Conservation (phyloP, 2,797 vertebrate species). For the Malacoctenus gilli region DNA sequence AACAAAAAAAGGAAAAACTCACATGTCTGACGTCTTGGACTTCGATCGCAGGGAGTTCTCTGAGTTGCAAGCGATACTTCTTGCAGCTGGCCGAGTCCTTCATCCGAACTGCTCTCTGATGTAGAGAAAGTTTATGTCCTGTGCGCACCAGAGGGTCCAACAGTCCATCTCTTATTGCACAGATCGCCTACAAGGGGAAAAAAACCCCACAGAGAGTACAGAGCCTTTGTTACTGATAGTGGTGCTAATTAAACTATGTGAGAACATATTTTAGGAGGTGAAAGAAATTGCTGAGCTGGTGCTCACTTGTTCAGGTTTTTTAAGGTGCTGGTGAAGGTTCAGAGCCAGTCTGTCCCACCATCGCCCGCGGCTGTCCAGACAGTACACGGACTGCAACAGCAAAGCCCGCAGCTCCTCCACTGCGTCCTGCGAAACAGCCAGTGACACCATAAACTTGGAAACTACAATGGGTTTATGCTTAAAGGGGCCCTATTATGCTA, state of each 20-base stretch:
- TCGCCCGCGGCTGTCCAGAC: conserved; percentile 90
- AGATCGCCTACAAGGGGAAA: conserved; percentile 78
- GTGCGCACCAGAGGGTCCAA: conserved; percentile 89
- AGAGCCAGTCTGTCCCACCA: conserved; percentile 98
- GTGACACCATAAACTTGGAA: too few species aligned
- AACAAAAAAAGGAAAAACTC: conserved; percentile 49
- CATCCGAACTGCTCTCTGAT: conserved; percentile 90
- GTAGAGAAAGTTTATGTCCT: conserved; percentile 89
- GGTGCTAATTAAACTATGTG: background rate
- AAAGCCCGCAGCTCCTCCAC: conserved; percentile 86
- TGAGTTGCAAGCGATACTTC: conserved; percentile 78
- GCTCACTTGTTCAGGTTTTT: conserved; percentile 84
- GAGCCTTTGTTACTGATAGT: too few species aligned
- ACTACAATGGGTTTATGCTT: too few species aligned
- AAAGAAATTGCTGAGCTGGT: background rate
- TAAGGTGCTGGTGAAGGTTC: conserved; percentile 94
- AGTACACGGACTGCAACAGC: conserved; percentile 87
- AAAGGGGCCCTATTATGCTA: too few species aligned
- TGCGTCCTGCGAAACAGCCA: conserved; percentile 82
- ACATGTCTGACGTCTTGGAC: conserved; percentile 90
- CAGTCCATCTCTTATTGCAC: conserved; percentile 85
- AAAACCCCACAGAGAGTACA: background rate
- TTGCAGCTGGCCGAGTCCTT: conserved; percentile 85
- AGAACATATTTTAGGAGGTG: background rate
- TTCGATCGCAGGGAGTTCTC: conserved; percentile 79